Evolutionary conservation across 2,888 invertebrate species (phyloP), one percentile per base, ranked within the genome.

Genomic region (Trachelus stipa): DNA sequence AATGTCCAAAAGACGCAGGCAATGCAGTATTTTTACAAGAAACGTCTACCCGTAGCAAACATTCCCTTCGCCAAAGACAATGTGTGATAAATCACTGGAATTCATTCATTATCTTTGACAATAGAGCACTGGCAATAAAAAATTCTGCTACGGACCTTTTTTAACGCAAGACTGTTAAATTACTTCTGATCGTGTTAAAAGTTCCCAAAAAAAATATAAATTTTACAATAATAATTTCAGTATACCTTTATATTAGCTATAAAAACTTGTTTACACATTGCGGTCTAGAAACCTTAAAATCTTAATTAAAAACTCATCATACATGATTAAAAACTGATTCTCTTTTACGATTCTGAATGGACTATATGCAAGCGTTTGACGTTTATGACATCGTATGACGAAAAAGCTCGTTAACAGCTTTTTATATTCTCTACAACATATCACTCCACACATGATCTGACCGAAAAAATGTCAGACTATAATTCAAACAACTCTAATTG

Each of bases 261-360:
- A 4, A 40, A 40, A 40, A 15, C 12, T 0, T 15, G 40, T 40
- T 40, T 40, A 15, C 15, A 6, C 6, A 15, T 6, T 0, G 4
- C 40, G 15, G 4, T 15, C 40, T 15, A 15, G 15, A 15, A 40
- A 4, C 4, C 1, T 15, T 6, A 40, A 40, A 15, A 40, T 40
- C 15, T 40, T 6, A 40, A 40, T 15, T 15, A 6, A 40, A 40
- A 40, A 6, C 15, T 15, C 40, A 77, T 15, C 40, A 69, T 40
- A 37, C 68, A 73, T 76, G 77, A 81, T 81, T 81, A 81, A 80
- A 79, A 78, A 37, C 68, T 79, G 76, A 77, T 79, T 76, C 71
- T 35, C 68, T 73, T 79, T 79, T 81, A 81, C 68, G 75, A 75
- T 75, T 56, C 15, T 30, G 34, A 68, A 68, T 71, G 34, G 9